Percentiles rank a stretch among this genome's conserved stretches.
Conservation (phyloP, 2,888 invertebrate genomes). For the Drosophila meridionalis region DNA sequence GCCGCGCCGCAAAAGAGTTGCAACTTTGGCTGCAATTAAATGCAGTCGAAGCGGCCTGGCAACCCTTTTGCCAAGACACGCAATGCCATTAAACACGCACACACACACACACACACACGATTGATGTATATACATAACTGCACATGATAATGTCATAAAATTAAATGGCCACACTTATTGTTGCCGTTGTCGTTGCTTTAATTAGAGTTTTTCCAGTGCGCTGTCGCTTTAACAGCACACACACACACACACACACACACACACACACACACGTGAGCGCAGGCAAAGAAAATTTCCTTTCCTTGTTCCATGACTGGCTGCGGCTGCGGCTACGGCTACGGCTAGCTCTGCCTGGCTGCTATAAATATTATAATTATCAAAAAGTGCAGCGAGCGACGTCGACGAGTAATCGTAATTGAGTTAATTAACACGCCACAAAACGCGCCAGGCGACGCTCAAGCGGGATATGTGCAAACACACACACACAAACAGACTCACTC, state of each 20-base stretch:
- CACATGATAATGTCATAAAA: slow-evolving; percentile 80
- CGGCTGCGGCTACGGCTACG: slow-evolving; percentile 4
- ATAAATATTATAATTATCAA: slow-evolving; percentile 81
- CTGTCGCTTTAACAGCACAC: slow-evolving; percentile 40
- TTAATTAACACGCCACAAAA: slow-evolving; percentile 81
- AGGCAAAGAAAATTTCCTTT: slow-evolving; percentile 59
- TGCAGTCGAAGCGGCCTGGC: slow-evolving; percentile 34
- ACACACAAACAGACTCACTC: not conserved
- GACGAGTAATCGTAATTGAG: slow-evolving; percentile 77
- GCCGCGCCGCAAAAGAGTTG: slow-evolving; percentile 43
- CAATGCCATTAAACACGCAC: slow-evolving; percentile 47
- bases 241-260: slow-evolving; percentile 16
- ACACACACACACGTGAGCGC: slow-evolving; percentile 33
- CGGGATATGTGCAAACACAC: slow-evolving; percentile 15
- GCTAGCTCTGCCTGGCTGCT: slow-evolving; percentile 50
- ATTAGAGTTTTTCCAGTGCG: slow-evolving; percentile 74
- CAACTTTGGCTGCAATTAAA: slow-evolving; percentile 58
- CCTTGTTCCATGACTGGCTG: slow-evolving; percentile 35
- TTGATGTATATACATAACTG: slow-evolving; percentile 56
- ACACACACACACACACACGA: slow-evolving; percentile 20
- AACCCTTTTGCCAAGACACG: slow-evolving; percentile 56
- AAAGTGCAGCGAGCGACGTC: slow-evolving; percentile 67
- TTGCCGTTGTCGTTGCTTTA: slow-evolving; percentile 62
- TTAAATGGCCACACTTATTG: slow-evolving; percentile 79
- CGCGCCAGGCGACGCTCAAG: slow-evolving; percentile 63